Evolutionary conservation across 2,888 invertebrate species (phyloP).

Genomic region (Polietes domitor): DNA sequence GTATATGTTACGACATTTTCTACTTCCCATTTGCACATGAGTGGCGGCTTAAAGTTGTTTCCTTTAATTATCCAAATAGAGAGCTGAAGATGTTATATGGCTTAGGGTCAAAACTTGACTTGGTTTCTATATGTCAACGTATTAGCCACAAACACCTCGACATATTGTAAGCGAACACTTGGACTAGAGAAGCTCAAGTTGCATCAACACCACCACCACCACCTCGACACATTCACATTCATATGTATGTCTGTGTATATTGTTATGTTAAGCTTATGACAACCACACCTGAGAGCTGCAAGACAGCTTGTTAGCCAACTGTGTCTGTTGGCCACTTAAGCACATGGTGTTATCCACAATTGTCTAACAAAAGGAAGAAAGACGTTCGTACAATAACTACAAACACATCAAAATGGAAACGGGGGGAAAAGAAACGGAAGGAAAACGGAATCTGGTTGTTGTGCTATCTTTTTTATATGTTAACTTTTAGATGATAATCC

Average conservation of each 20-base stretch:
- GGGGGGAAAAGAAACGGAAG: conserved; percentile 53
- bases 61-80: conserved; percentile 18
- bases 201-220: conserved; percentile 4
- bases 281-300: neutral
- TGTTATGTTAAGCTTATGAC: conserved; percentile 40
- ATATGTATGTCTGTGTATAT: neutral
- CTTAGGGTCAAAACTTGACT: conserved; percentile 78
- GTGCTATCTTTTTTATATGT: neutral
- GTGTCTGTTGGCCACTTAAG: conserved; percentile 61
- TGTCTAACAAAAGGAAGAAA: conserved; percentile 2
- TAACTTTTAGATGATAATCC: conserved; percentile 16
- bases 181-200: neutral
- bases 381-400: too few relatives aligned
- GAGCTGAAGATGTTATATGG: conserved; percentile 52
- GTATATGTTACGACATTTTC: too few relatives aligned
- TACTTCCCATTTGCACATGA: too few relatives aligned
- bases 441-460: conserved; percentile 37
- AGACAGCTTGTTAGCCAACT: conserved; percentile 14
- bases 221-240: neutral
- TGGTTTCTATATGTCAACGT: conserved; percentile 71
- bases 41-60: neutral
- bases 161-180: too few relatives aligned
- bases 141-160: conserved; percentile 21
- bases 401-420: neutral
- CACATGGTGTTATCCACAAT: conserved; percentile 57